A percentile compares a stretch with the other conserved stretches of the same genome.
Evolutionary conservation across 2,797 vertebrate genomes (phyloP).

Genomic region (Bradypus variegatus): DNA sequence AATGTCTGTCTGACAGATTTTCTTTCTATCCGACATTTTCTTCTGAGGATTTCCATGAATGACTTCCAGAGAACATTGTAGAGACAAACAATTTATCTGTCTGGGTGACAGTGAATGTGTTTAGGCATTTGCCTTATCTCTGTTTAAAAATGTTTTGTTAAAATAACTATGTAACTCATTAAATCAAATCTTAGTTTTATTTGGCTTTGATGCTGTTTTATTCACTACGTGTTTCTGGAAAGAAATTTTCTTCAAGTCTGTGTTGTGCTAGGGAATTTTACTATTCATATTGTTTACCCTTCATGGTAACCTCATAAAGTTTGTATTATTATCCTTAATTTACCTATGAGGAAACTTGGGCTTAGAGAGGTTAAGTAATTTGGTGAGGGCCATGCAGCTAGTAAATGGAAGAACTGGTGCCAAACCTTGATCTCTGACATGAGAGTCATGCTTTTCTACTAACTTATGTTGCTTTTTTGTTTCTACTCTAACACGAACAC

Average conservation of each 20-base stretch:
- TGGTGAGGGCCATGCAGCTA: neutral
- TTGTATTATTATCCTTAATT: neutral
- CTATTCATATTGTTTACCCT: conserved; percentile 10
- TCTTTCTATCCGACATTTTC: neutral
- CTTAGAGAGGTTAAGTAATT: neutral
- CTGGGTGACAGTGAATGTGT: neutral
- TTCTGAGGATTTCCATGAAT: neutral
- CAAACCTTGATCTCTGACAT: neutral
- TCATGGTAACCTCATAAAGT: neutral
- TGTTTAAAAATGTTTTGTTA: neutral
- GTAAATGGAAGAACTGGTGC: neutral
- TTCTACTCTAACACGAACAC: neutral
- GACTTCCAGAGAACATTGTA: neutral
- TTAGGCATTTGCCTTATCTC: neutral
- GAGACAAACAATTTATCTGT: neutral
- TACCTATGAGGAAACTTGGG: neutral
- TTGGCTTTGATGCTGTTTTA: neutral
- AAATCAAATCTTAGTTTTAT: neutral
- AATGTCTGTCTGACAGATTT: neutral
- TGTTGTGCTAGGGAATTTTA: neutral
- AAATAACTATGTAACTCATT: neutral
- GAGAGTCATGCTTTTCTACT: neutral
- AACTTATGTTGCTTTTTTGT: neutral
- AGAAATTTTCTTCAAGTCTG: neutral
- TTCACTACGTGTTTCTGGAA: neutral